phyloP scores from a whole-genome alignment of 2,797 vertebrate species.

The Poecilia wingei region DNA sequence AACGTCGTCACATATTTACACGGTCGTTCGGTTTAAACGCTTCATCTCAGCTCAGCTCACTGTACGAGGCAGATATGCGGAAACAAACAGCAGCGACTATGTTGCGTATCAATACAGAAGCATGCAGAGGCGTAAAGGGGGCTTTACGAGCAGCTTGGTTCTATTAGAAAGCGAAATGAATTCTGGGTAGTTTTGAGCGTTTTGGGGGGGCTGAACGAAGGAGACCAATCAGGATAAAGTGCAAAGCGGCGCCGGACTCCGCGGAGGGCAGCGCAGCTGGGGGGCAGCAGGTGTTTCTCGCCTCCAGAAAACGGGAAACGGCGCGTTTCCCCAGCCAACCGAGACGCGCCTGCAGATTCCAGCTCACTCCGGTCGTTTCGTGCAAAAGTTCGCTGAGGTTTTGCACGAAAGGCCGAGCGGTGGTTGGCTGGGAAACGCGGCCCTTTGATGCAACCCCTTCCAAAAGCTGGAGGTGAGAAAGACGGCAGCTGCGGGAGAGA shows the following conservation, averaged over 20 bases:
- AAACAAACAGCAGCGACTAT: constrained; percentile 55
- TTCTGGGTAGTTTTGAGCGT: constrained; percentile 10
- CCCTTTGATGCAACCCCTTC: constrained; percentile 86
- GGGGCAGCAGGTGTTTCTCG: constrained; percentile 79
- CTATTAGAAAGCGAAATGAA: constrained; percentile 12
- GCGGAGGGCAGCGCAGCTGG: constrained; percentile 32
- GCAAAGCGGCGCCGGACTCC: constrained; percentile 67
- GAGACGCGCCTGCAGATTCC: constrained; percentile 53
- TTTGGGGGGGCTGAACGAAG: constrained; percentile 27
- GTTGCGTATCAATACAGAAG: constrained; percentile 48
- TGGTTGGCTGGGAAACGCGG: constrained; percentile 83
- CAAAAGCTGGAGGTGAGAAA: constrained; percentile 81
- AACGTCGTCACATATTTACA: constrained; percentile 60
- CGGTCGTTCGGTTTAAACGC: constrained; percentile 46
- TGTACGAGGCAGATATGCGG: constrained; percentile 51
- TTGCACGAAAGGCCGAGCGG: constrained; percentile 75
- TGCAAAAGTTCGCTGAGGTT: constrained; percentile 77
- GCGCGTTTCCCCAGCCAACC: constrained; percentile 85
- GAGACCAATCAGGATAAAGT: constrained; percentile 73
- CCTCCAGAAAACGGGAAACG: constrained; percentile 82
- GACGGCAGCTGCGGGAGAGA: constrained; percentile 65
- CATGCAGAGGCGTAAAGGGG: constrained; percentile 70
- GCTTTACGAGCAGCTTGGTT: constrained; percentile 38
- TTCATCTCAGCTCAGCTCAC: constrained; percentile 40
- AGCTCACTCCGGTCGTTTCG: constrained; percentile 70